phyloP scores from a whole-genome alignment of 2,888 invertebrate genomes.

The Tiliacea citrago region DNA sequence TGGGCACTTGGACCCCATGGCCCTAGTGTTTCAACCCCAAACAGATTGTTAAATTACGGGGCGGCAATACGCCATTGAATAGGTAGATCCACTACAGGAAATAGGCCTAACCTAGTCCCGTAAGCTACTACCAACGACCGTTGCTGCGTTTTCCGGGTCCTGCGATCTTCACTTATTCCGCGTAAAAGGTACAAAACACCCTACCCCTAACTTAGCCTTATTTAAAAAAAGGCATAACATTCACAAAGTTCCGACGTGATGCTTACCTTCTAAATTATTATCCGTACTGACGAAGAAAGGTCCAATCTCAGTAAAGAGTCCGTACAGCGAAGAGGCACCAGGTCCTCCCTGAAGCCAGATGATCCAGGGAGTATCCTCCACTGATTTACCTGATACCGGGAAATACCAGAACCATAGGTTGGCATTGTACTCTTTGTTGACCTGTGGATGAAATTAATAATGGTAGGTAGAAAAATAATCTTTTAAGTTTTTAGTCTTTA shows the following conservation, averaged over 20 bases:
- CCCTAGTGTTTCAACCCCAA: too few species aligned
- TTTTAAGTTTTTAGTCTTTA: too few species aligned
- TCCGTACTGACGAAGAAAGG: slow-evolving; percentile 89
- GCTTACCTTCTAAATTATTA: slow-evolving; percentile 79
- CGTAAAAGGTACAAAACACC: neutral
- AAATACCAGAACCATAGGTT: slow-evolving; percentile 97
- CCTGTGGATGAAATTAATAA: slow-evolving; percentile 80
- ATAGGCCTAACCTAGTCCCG: neutral
- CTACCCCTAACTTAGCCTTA: neutral
- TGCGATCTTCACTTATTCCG: neutral
- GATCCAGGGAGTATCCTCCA: slow-evolving; percentile 89
- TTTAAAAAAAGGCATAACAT: neutral
- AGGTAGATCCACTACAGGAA: neutral
- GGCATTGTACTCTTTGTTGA: slow-evolving; percentile 94
- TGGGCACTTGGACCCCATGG: too few species aligned
- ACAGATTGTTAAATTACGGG: too few species aligned
- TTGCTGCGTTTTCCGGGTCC: neutral
- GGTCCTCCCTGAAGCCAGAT: slow-evolving; percentile 92
- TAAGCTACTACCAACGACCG: neutral
- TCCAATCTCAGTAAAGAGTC: slow-evolving; percentile 92
- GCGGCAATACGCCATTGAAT: too few species aligned
- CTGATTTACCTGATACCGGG: slow-evolving; percentile 91
- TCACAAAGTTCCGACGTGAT: neutral
- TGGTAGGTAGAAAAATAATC: too few species aligned
- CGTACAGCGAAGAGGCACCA: slow-evolving; percentile 90